Base-by-base conservation (phyloP, 1,140 invertebrate species). In the Druon quercuslanigerum region DNA sequence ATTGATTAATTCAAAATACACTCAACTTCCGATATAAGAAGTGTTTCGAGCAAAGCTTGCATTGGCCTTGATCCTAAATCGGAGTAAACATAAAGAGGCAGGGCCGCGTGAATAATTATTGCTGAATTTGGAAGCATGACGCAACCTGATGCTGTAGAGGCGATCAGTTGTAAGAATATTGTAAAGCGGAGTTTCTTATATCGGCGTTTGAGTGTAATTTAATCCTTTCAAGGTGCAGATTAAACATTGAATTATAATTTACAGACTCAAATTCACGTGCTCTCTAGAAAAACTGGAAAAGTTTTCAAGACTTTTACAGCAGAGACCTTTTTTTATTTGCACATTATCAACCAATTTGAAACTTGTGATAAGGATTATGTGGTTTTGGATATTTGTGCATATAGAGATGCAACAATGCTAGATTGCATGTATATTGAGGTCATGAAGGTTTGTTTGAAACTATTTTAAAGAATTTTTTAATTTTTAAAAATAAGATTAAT, bases 311-410 rank as follows among this genome's bases (percentile, higher is more conserved):
- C 93, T 60, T 96, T 94, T 85, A 85, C 93, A 20, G 93, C 96
- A 0, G 94, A 96, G 74, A 90, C 94, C 0, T 95, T 98, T 78
- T 98, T 98, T 85, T 97, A 95, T 82, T 92, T 98, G 3, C 97
- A 98, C 85, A 96, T 97, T 50, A 97, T 98, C 73, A 98, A 98
- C 91, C 94, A 96, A 72, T 98, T 95, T 86, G 97, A 97, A 85
- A 91, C 92, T 70, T 80, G 85, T 14, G 93, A 95, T 57, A 92
- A 93, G n/a, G 92, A 94, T 77, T 92, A 96, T 66, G 88, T 97
- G 2, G 89, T 95, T 4, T 88, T 98, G 0, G 97, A 98, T 86
- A 93, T 98, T 51, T 97, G 96, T 84, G 93, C 94, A 72, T 98
- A 97, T 85, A 94, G 95, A 77, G 94, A 97, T 91, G 93, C 96